These are phyloP conservation scores for Sinella curviseta DNA, from an alignment of 1,140 invertebrate species.

Conservation along the genomic window DNA sequence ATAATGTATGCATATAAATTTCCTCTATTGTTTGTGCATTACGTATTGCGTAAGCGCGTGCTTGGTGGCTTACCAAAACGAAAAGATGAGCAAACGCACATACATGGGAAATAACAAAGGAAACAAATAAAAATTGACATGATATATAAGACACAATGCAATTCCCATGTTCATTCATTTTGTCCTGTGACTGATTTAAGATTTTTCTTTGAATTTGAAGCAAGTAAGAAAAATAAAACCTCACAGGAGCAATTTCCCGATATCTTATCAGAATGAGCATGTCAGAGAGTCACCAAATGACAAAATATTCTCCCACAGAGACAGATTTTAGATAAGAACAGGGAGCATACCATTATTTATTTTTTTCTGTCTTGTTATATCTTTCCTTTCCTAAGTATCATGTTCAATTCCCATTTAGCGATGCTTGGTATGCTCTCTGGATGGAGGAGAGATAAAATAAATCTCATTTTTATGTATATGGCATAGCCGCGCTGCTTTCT, in stretches of 20 bases:
- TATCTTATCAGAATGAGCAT: constrained; percentile 23
- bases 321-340: constrained; percentile 13
- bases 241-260: constrained; percentile 6
- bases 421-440: background rate
- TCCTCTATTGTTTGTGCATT: no score
- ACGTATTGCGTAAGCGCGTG: no score
- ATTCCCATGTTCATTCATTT: constrained; percentile 1
- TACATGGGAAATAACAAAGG: no score
- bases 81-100: no score
- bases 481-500: no score
- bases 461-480: background rate
- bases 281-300: constrained; percentile 13
- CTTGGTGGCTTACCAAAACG: no score
- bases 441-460: constrained; percentile 14
- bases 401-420: background rate
- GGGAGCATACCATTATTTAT: background rate
- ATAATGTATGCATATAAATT: no score
- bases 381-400: no score
- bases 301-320: constrained; percentile 22
- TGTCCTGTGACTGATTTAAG: background rate
- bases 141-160: background rate
- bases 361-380: background rate
- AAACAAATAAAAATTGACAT: background rate
- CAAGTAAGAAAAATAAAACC: background rate
- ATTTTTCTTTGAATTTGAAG: background rate